Evolutionary conservation across 2,888 invertebrate genomes (phyloP).

Genomic region (Sarcophaga variegata): DNA sequence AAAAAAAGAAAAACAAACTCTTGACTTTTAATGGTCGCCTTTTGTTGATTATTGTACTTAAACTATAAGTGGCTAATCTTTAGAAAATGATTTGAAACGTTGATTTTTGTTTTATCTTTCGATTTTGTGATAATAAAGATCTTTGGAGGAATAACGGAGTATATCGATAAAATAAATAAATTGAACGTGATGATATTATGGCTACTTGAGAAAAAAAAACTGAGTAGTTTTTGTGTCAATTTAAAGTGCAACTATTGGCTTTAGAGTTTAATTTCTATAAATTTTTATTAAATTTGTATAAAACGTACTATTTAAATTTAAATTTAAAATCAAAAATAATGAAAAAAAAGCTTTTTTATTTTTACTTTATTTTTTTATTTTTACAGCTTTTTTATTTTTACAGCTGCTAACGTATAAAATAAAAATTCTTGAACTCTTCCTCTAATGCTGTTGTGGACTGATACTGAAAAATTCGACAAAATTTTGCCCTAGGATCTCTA

Average conservation of each 20-base stretch:
- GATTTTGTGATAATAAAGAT: not conserved
- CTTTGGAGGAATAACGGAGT: not conserved
- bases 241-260: not conserved
- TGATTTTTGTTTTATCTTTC: constrained; percentile 10
- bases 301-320: too few species aligned
- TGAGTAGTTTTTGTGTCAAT: not conserved
- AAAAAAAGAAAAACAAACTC: constrained; percentile 38
- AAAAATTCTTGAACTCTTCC: too few species aligned
- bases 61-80: constrained; percentile 49
- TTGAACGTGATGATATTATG: constrained; percentile 19
- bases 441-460: too few species aligned
- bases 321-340: too few species aligned
- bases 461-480: too few species aligned
- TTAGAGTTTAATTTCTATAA: not conserved
- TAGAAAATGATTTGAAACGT: constrained; percentile 47
- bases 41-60: constrained; percentile 60
- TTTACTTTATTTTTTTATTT: too few species aligned
- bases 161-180: constrained; percentile 26
- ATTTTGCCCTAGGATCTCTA: too few species aligned
- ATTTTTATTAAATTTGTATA: too few species aligned
- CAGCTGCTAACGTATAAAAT: too few species aligned
- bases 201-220: not conserved
- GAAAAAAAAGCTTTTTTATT: too few species aligned
- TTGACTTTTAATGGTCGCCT: constrained; percentile 61
- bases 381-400: too few species aligned